Evolutionary conservation across 2,888 invertebrate genomes (phyloP), one percentile per base, ranked within the genome.

Genomic region (Epiperipatus broadwayi): DNA sequence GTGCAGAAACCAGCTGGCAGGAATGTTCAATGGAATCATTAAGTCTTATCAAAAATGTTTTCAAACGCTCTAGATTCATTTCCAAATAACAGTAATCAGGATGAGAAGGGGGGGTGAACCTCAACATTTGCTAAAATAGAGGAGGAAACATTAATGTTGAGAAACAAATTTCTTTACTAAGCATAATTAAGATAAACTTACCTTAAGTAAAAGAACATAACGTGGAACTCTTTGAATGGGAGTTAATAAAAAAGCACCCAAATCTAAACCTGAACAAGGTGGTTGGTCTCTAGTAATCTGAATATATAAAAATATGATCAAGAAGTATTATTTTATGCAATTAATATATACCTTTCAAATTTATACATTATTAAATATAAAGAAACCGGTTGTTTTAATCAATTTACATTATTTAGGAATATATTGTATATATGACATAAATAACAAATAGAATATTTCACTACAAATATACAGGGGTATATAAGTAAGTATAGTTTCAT

Each of bases 221-320:
- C 58, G 53, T 2, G 63, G 61, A 39, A 63, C 53, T 38, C 61
- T 51, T 44, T 62, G 61, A 7, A 63, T 52, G 3, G 63, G 63
- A 2, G 59, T 55, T 33, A 63, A 48, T 27, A 63, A 48, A 42
- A 60, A 55, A 3, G 57, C 52, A n/a, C 56, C 53, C 20, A 63
- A 46, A 47, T 57, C 58, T 20, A 55, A 47, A 28, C 57, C 57
- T 39, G 54, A 52, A 43, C 58, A 59, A 16, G 48, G 44, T 7
- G 55, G 52, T 38, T 54, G 53, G 15, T 50, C 46, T 35, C 54
- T 44, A 22, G 52, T 49, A 3, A 37, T 40, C 53, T 54, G 46
- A 5, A 32, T 44, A 22, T 19, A 36, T 10, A 28, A 30, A 28
- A 25, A 10, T 10, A 10, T 19, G 18, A 31, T 31, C 10, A 20